Evolutionary conservation across 2,888 invertebrate species (phyloP), one percentile per base, ranked within the genome.

Genomic region (Leptopilina drosophilae): DNA sequence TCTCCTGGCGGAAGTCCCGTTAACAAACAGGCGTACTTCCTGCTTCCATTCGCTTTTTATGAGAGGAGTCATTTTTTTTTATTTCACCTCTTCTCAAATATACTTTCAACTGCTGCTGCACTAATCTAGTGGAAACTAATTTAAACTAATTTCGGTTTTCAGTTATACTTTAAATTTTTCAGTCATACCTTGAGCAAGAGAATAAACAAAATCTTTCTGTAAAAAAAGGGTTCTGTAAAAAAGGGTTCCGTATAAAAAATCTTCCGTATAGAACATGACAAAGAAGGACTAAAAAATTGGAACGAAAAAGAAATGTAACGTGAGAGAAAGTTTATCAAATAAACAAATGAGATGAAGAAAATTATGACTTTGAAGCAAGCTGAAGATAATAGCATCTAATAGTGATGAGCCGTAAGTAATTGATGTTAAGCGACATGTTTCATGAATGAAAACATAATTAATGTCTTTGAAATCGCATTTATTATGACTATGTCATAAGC

Each of bases 1-100:
- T 67, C 14, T 69, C 53, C 26, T 9, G 53, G 26, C 69, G 69
- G 69, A 69, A 69, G 53, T 14, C 53, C 53, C 69, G 69, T 69
- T 69, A 69, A 69, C 49, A 20, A 53, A 53, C 26, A 26, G 69
- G 49, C 49, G 49, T 20, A 69, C 69, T 69, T 69, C 69, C 69
- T 49, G 69, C 53, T 69, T 53, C 49, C 53, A 53, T 69, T 53
- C 6, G 42, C 15, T 59, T 59, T 20, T 59, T 59, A 59, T 15
- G 59, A 33, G 59, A 59, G 59, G 59, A 59, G 59, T 62, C 15
- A 62, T 9, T 62, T n/a, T 15, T 9, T 9, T 62, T 62, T 62
- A 33, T 15, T 9, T 8, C 62, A 8, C 15, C n/a, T 62, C 8
- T 62, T 62, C 15, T n/a, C 4, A n/a, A 59, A 59, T 20, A 1